A percentile compares a stretch with the other conserved stretches of the same genome.
These are phyloP conservation scores for Eupleurogrammus muticus DNA, from an alignment of 2,797 vertebrate species.

Conservation along the genomic window DNA sequence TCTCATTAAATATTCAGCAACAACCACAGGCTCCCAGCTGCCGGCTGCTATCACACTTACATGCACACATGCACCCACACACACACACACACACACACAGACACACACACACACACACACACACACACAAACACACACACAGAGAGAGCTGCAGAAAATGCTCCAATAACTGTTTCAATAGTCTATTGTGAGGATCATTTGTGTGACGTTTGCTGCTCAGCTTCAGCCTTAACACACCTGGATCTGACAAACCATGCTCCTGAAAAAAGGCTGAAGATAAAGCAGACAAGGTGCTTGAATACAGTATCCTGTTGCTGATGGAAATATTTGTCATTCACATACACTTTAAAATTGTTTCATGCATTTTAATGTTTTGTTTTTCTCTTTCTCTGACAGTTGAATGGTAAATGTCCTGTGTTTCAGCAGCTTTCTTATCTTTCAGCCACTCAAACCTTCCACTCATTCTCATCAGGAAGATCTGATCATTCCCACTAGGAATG, in stretches of 20 bases:
- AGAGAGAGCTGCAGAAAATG: slow-evolving; percentile 23
- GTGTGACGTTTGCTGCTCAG: slow-evolving; percentile 25
- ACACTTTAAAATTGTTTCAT: neutral
- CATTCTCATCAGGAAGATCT: too few relatives aligned
- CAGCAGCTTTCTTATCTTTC: too few relatives aligned
- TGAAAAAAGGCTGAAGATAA: slow-evolving; percentile 8
- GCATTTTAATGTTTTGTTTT: slow-evolving; percentile 27
- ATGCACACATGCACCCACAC: slow-evolving; percentile 7
- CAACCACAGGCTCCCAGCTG: slow-evolving; percentile 79
- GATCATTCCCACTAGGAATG: too few relatives aligned
- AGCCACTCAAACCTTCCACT: too few relatives aligned
- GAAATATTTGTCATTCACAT: slow-evolving; percentile 1
- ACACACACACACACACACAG: too few relatives aligned
- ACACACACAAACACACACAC: too few relatives aligned
- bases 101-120: too few relatives aligned
- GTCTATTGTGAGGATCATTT: slow-evolving; percentile 33
- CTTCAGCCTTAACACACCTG: slow-evolving; percentile 19
- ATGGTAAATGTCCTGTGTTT: too few relatives aligned
- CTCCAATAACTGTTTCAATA: slow-evolving; percentile 41
- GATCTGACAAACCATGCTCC: slow-evolving; percentile 13
- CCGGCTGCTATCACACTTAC: slow-evolving; percentile 70
- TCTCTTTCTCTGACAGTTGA: neutral
- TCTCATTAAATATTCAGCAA: slow-evolving; percentile 88
- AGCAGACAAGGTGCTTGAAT: neutral
- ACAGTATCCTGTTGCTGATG: neutral